phyloP scores from a whole-genome alignment of 2,797 vertebrate species.

The Jordanella pulchra region DNA sequence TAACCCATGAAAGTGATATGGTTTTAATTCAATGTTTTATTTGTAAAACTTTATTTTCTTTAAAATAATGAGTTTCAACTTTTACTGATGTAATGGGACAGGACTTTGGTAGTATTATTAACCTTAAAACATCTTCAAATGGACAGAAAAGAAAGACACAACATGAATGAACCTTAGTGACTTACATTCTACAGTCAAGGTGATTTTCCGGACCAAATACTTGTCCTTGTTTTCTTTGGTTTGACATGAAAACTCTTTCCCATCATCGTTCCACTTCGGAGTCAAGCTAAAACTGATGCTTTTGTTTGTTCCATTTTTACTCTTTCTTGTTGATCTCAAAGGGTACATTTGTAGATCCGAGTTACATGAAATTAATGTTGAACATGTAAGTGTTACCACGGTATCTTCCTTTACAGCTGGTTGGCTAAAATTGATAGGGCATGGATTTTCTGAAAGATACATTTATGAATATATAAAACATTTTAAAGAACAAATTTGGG shows the following conservation, averaged over 20 bases:
- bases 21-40: background rate
- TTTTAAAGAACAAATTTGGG: background rate
- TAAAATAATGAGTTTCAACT: background rate
- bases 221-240: background rate
- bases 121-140: background rate
- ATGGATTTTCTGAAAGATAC: conserved; percentile 65
- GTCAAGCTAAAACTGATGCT: background rate
- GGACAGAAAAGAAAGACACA: background rate
- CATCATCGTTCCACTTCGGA: conserved; percentile 43
- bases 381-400: conserved; percentile 31
- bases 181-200: conserved; percentile 68
- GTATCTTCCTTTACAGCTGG: background rate
- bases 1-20: background rate
- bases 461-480: background rate
- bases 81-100: background rate
- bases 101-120: background rate
- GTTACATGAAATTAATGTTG: conserved; percentile 35
- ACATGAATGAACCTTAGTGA: conserved; percentile 9
- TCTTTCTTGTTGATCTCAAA: fast-evolving
- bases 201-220: conserved; percentile 32
- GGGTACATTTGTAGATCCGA: background rate
- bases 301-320: background rate
- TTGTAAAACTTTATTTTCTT: background rate
- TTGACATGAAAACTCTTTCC: conserved; percentile 56
- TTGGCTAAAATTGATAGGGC: conserved; percentile 54